Conservation (phyloP, 2,797 vertebrate species). For the Acipenser oxyrinchus region DNA sequence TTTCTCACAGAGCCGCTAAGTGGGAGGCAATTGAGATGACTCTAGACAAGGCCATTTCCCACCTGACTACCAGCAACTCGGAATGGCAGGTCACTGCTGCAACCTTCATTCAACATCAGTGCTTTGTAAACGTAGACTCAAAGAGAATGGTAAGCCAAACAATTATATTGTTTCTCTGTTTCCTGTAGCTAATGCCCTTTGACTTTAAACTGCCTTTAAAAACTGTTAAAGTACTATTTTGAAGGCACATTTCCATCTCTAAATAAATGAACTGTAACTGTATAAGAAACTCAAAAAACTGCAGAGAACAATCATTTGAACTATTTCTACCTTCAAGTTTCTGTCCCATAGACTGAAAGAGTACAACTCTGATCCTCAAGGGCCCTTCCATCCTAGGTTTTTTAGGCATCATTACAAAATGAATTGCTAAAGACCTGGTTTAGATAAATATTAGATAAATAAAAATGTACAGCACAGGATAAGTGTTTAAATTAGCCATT, state of each 20-base stretch:
- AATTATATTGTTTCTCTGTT: background rate
- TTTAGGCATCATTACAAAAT: too few species aligned
- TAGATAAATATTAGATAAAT: too few species aligned
- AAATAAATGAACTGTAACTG: too few species aligned
- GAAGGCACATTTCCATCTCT: background rate
- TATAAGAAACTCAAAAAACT: too few species aligned
- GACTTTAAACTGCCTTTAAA: background rate
- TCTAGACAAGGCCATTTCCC: constrained; percentile 64
- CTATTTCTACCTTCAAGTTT: too few species aligned
- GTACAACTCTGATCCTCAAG: too few species aligned
- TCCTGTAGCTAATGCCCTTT: background rate
- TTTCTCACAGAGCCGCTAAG: constrained; percentile 27
- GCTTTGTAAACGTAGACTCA: constrained; percentile 66
- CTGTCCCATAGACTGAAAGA: too few species aligned
- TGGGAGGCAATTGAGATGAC: constrained; percentile 59
- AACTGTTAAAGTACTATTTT: background rate
- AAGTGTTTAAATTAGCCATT: too few species aligned
- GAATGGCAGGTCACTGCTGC: constrained; percentile 57
- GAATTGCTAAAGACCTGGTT: too few species aligned
- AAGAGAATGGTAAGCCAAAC: constrained; percentile 61
- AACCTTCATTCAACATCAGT: constrained; percentile 75
- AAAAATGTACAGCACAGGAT: too few species aligned
- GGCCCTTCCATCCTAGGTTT: too few species aligned
- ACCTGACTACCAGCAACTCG: constrained; percentile 53
- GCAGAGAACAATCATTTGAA: too few species aligned